Percentiles rank a stretch among this genome's conserved stretches.
phyloP scores from a whole-genome alignment of 2,888 invertebrate species.

The Proisotoma minuta region DNA sequence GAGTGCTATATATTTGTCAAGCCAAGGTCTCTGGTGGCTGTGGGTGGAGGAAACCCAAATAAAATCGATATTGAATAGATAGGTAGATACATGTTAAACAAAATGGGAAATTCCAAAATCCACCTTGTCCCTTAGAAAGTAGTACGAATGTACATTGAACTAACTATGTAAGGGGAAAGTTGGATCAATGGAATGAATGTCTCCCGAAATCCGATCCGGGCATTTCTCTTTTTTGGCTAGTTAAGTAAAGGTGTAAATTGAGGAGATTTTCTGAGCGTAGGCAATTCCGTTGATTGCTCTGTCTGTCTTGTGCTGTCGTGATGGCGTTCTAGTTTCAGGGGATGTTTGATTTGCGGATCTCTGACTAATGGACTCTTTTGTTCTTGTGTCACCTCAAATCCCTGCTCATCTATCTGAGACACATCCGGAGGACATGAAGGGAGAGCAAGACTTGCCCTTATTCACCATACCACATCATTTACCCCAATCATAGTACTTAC shows the following conservation, averaged over 20 bases:
- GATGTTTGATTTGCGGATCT: conserved; percentile 5
- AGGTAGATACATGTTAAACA: too few species aligned
- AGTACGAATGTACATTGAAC: too few species aligned
- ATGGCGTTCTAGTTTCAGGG: background rate
- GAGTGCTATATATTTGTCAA: too few species aligned
- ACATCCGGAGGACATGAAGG: too few species aligned
- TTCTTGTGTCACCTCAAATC: conserved; percentile 5
- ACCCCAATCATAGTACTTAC: background rate
- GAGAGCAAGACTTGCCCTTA: too few species aligned
- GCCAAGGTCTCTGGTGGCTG: too few species aligned
- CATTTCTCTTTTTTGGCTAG: background rate
- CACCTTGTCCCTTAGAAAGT: too few species aligned
- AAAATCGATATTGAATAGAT: too few species aligned
- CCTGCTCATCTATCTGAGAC: too few species aligned
- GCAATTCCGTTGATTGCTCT: background rate
- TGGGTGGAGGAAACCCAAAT: too few species aligned
- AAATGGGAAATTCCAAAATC: too few species aligned
- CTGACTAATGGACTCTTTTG: conserved; percentile 1
- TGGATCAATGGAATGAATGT: conserved; percentile 1
- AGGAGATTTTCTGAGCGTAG: background rate
- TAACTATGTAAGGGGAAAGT: background rate
- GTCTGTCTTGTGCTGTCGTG: background rate
- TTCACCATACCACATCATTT: background rate
- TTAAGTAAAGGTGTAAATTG: conserved; percentile 2
- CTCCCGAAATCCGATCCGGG: background rate